A percentile compares a stretch with the other conserved stretches of the same genome.
phyloP scores from a whole-genome alignment of 2,888 invertebrate species.

The Agrochola macilenta region DNA sequence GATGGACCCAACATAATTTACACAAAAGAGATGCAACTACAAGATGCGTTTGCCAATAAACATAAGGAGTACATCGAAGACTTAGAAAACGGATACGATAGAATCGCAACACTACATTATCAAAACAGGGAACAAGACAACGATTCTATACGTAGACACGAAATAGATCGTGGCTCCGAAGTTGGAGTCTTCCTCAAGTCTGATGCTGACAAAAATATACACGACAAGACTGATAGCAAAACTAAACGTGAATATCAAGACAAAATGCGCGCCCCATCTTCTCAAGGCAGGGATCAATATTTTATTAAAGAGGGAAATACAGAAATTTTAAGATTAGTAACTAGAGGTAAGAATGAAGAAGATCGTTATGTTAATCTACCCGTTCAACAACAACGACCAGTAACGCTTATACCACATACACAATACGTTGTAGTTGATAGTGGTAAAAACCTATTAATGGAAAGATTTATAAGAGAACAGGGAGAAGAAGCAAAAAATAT shows the following conservation, averaged over 20 bases:
- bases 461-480: conserved; percentile 96
- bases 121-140: conserved; percentile 91
- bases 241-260: conserved; percentile 78
- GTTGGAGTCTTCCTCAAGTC: conserved; percentile 87
- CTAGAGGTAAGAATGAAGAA: conserved; percentile 93
- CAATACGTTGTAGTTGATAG: conserved; percentile 93
- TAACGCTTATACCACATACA: conserved; percentile 90
- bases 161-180: conserved; percentile 94
- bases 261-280: conserved; percentile 80
- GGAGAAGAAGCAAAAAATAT: conserved; percentile 92
- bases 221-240: conserved; percentile 80
- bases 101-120: conserved; percentile 88
- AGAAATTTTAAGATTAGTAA: conserved; percentile 95
- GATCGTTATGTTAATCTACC: conserved; percentile 91
- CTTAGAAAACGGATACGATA: conserved; percentile 90
- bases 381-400: conserved; percentile 87
- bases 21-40: conserved; percentile 90
- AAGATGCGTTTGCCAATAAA: conserved; percentile 86
- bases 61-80: conserved; percentile 91
- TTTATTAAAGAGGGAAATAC: conserved; percentile 96
- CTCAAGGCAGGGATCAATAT: conserved; percentile 92
- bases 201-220: conserved; percentile 78
- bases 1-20: conserved; percentile 90
- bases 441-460: conserved; percentile 96
- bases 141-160: conserved; percentile 94